Base-by-base conservation (phyloP, 2,888 invertebrate species). In the Cataglyphis rosenhaueri region DNA sequence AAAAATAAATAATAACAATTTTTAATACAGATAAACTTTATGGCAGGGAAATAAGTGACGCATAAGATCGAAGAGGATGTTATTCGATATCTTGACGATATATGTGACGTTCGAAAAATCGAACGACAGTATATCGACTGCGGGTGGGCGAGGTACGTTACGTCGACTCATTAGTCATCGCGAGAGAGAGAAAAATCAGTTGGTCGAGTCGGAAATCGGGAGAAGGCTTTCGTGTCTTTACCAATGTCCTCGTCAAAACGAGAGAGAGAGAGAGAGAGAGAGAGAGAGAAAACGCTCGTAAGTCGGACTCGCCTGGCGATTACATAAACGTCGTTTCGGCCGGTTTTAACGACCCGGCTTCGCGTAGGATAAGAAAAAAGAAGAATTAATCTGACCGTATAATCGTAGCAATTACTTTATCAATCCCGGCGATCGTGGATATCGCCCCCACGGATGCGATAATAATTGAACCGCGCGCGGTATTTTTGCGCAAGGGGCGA, bases 81-180 rank as follows among this genome's bases (percentile, higher is more conserved):
- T 32, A 52, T 32, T 61, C 21, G 62, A 62, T 48, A 48, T 32
- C 44, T 38, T 18, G 25, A 35, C 25, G 6, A 48, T 48, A 48
- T 15, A 18, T 25, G 3, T 21, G 29, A 55, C 9, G 25, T 25
- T 38, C 12, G 57, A 76, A 76, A 76, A 57, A 64, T 82, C 38
- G 44, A 62, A 70, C 38, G 61, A 44, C 62, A 38, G 73, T 55
- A 70, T 55, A 75, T 57, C 59, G 78, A 61, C 41, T n/a, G 48
- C 74, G 81, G 79, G 83, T 85, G 85, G 85, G 83, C 79, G 85
- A 86, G 83, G 83, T 81, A 83, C 82, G 84, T 88, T 84, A 68
- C 75, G 75, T 79, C 62, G 55, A 44, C 68, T 76, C 84, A 83
- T 88, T 88, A 88, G 82, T 86, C 83, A 85, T 68, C 21, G 44